A percentile compares a stretch with the other conserved stretches of the same genome.
These are phyloP conservation scores for Cistogaster globosa DNA, from an alignment of 2,888 invertebrate species.

Conservation along the genomic window DNA sequence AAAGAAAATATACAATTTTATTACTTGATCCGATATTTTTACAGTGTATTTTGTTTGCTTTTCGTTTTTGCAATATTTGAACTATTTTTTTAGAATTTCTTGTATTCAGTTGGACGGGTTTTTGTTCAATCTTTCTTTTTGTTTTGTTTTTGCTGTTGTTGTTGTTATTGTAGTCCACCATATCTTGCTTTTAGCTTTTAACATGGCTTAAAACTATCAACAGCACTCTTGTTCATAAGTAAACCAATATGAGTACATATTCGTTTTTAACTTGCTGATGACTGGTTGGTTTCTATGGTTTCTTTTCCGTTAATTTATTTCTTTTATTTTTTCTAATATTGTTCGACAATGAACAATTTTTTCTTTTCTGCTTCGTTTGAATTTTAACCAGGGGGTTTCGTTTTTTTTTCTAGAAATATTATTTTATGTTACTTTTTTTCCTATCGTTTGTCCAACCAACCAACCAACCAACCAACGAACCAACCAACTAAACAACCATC, in stretches of 20 bases:
- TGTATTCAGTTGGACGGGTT: conserved; percentile 60
- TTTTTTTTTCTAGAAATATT: conserved; percentile 48
- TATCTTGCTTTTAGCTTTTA: conserved; percentile 29
- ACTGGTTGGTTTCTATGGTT: conserved; percentile 68
- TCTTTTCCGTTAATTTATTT: conserved; percentile 39
- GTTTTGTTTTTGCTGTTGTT: background rate
- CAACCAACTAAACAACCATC: conserved; percentile 32
- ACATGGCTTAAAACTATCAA: conserved; percentile 66
- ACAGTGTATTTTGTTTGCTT: conserved; percentile 32
- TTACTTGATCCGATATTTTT: background rate
- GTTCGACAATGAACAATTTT: conserved; percentile 57
- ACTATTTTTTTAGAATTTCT: conserved; percentile 63
- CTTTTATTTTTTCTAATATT: conserved; percentile 51
- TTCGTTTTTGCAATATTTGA: conserved; percentile 42
- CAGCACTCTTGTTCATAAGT: conserved; percentile 38
- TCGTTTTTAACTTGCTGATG: conserved; percentile 61
- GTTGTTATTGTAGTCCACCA: conserved; percentile 26
- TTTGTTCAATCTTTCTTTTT: conserved; percentile 1
- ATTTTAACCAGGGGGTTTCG: conserved; percentile 55
- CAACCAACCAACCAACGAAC: conserved; percentile 17
- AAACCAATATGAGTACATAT: conserved; percentile 30
- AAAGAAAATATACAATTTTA: too few species aligned
- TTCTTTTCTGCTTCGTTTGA: conserved; percentile 23
- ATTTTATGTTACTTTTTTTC: conserved; percentile 2
- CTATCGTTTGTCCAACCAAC: conserved; percentile 36